Conservation (phyloP, 2,797 vertebrate genomes). For the Falco columbarius region DNA sequence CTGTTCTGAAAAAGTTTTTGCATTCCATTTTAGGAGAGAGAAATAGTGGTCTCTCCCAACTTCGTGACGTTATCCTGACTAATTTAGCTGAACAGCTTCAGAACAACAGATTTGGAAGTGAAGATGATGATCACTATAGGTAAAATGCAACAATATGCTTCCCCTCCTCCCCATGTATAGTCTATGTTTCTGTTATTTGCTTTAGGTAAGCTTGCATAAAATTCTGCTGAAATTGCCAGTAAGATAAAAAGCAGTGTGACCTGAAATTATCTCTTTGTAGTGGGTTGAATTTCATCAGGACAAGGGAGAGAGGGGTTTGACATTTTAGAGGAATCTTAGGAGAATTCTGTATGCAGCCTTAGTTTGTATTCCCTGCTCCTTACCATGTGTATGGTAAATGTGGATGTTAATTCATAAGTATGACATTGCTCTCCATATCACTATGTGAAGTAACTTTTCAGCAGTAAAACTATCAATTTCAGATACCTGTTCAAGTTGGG, state of each 20-base stretch:
- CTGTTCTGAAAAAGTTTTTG: neutral
- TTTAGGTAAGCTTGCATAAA: neutral
- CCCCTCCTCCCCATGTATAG: neutral
- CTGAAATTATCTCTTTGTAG: neutral
- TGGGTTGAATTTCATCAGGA: neutral
- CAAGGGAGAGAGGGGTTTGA: neutral
- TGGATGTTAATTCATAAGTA: neutral
- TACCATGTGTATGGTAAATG: rapidly evolving
- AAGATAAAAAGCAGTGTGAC: neutral
- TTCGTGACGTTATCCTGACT: constrained; percentile 94
- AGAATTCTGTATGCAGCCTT: neutral
- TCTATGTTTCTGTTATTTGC: neutral
- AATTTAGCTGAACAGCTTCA: constrained; percentile 94
- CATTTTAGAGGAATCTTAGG: neutral
- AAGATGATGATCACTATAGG: constrained; percentile 98
- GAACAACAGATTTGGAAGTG: constrained; percentile 96
- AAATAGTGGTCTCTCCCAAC: constrained; percentile 91
- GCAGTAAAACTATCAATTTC: neutral
- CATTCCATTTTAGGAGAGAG: constrained; percentile 85
- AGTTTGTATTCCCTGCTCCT: neutral
- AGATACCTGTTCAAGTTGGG: neutral
- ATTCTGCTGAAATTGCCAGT: neutral
- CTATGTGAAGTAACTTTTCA: neutral
- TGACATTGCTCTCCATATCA: rapidly evolving
- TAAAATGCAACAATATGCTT: constrained; percentile 36